Base-by-base conservation (phyloP, 1,140 invertebrate genomes). In the Drosophila pruinosa region DNA sequence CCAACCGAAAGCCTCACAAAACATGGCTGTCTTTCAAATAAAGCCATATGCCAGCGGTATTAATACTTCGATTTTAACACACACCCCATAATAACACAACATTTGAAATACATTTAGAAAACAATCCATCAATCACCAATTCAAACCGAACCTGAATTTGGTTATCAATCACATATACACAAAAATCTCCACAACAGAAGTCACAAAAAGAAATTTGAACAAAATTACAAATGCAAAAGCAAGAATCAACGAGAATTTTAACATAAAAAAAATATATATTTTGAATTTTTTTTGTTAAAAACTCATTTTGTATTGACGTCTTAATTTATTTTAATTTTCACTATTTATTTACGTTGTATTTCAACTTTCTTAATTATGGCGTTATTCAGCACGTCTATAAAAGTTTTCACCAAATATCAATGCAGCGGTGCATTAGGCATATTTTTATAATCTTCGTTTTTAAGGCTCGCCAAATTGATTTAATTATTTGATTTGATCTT, bases 121-220 rank as follows among this genome's bases (percentile, higher is more conserved):
- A 59, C 69, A 88, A 47, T 26, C 54, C 74, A 86, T 57, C 62
- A 75, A 63, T 75, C 77, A 74, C 50, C 38, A 50, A 63, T 21
- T 70, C 45, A 79, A 61, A 63, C 67, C 22, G 31, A 70, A 48
- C 28, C 38, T 39, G 54, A 47, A 89, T 89, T 78, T 43, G 65
- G n/a, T n/a, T n/a, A 82, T 65, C 61, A 75, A 85, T 85, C 71
- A 65, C 39, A 71, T 47, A 67, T 14, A 59, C 26, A 72, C 58
- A 38, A 47, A 34, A 58, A 76, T 52, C 43, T 54, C 38, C 43
- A 82, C 69, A 38, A 64, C 56, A 83, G 65, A 43, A 83, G 24
- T 57, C 43, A 67, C 72, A 77, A 70, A 64, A 75, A 82, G 50
- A 64, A 77, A 83, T 78, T 83, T 78, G 34, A 83, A 83, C 48